These are phyloP conservation scores for Pogona vitticeps DNA, from an alignment of 2,113 vertebrate species.

Conservation along the genomic window DNA sequence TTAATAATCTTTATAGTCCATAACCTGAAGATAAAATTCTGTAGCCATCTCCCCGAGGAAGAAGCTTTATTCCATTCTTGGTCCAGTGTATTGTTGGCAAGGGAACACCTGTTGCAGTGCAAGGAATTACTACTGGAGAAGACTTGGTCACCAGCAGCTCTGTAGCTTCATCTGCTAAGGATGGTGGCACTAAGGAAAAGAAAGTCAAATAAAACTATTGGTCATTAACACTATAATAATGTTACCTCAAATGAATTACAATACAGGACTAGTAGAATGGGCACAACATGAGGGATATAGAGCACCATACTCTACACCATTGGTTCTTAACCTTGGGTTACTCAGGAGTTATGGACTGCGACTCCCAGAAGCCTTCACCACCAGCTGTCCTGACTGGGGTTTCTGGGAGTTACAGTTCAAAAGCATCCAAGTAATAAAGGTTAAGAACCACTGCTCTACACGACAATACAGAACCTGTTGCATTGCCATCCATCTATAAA, in stretches of 20 bases:
- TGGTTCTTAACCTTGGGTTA: no score
- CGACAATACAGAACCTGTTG: not conserved
- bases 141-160: constrained; percentile 86
- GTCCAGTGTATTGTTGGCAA: constrained; percentile 87
- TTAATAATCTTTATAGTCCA: not conserved
- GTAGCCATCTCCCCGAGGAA: constrained; percentile 81
- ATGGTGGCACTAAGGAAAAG: constrained; percentile 86
- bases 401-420: no score
- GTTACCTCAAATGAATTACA: not conserved
- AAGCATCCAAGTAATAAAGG: no score
- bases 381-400: no score
- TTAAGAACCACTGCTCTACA: no score
- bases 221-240: not conserved
- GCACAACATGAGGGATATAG: not conserved
- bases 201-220: constrained; percentile 22
- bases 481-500: not conserved
- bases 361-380: no score
- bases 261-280: not conserved
- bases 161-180: constrained; percentile 91
- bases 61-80: constrained; percentile 86
- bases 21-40: constrained; percentile 89
- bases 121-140: constrained; percentile 87
- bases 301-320: not conserved
- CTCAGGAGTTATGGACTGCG: no score
- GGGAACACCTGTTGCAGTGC: constrained; percentile 89